phyloP scores from a whole-genome alignment of 2,888 invertebrate species.

The Bellardia pandia region DNA sequence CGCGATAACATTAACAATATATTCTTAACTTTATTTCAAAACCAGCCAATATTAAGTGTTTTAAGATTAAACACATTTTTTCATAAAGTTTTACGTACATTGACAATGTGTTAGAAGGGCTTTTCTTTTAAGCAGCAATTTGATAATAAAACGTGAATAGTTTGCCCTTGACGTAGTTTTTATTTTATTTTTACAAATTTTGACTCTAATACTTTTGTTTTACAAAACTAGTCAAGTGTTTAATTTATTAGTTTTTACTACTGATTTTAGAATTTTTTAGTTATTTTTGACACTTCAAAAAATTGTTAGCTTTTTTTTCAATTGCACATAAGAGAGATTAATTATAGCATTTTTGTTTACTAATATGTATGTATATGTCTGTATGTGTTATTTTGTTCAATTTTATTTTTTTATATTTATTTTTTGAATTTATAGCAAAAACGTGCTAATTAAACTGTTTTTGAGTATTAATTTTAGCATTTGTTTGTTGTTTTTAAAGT shows the following conservation, averaged over 20 bases:
- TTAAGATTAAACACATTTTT: background rate
- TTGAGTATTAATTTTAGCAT: background rate
- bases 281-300: slow-evolving; percentile 8
- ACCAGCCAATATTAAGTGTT: slow-evolving; percentile 3
- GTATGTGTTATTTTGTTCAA: background rate
- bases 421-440: slow-evolving; percentile 6
- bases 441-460: slow-evolving; percentile 22
- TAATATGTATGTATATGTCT: background rate
- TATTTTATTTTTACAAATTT: background rate
- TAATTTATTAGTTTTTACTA: background rate
- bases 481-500: background rate
- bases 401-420: background rate
- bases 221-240: slow-evolving; percentile 21
- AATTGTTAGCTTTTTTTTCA: background rate
- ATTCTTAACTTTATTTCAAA: slow-evolving; percentile 1
- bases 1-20: slow-evolving; percentile 22
- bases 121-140: background rate
- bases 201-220: background rate
- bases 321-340: slow-evolving; percentile 20
- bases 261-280: background rate
- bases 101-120: background rate
- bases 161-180: slow-evolving; percentile 24
- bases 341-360: slow-evolving; percentile 13
- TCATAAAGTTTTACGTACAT: background rate
- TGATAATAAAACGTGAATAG: background rate